Evolutionary conservation across 2,888 invertebrate species (phyloP), one percentile per base, ranked within the genome.

Genomic region (Cantharis rustica): DNA sequence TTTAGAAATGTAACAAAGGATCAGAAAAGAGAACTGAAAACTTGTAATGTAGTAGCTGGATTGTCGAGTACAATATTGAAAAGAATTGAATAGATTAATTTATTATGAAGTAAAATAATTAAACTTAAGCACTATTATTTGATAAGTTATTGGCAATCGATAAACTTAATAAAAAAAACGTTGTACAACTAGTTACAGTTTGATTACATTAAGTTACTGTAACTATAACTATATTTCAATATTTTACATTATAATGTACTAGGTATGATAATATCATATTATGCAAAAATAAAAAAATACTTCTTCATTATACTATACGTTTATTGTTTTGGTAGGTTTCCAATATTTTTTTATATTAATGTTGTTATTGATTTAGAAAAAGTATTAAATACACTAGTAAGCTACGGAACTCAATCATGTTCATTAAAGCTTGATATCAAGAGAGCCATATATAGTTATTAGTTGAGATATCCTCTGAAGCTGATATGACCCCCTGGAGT

Each of bases 401-500:
- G 47, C 47, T 9, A 7, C n/a, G 47, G n/a, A 47, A 47, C 20
- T 20, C 64, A 66, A 66, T 66, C 64, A 66, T 66, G 64, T 66
- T 66, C 13, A n/a, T 20, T 66, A 66, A 66, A 66, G 17, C 64
- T 66, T 66, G 23, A 66, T 66, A 66, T 66, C 64, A 66, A 66
- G 64, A 66, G 64, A 66, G 64, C 64, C 64, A 23, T 66, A 66
- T 66, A 66, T 17, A 66, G 64, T 66, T 20, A 66, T 66, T 66
- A 66, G 64, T 66, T 66, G 20, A 66, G 64, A 23, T 20, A 66
- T 23, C 23, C 17, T 20, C 4, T 23, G 64, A 66, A 66, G 23
- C 64, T 66, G 64, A 66, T 66, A 66, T 23, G 64, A 20, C 64
- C 64, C 64, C 64, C 64, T n/a, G 64, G 64, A 66, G 64, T 66